Evolutionary conservation across 1,140 invertebrate species (phyloP).

Genomic region (Nomia melanderi): DNA sequence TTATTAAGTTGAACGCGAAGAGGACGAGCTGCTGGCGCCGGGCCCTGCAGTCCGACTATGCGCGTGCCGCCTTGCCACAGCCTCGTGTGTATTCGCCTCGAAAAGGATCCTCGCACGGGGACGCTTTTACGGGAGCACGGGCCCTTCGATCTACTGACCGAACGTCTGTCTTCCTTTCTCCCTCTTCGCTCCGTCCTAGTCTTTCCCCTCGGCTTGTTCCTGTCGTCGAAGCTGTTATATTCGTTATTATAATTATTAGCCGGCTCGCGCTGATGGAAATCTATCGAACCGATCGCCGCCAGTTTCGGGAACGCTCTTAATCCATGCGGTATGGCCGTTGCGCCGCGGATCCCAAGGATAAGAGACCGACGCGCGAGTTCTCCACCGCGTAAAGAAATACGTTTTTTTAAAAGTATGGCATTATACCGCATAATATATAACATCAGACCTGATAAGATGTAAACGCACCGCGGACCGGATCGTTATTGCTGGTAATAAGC

Average conservation of each 20-base stretch:
- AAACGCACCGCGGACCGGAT: slow-evolving; percentile 20
- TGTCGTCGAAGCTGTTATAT: slow-evolving; percentile 1
- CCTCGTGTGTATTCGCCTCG: background rate
- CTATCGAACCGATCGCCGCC: slow-evolving; percentile 9
- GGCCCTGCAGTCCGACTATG: background rate
- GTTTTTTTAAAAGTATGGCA: slow-evolving; percentile 31
- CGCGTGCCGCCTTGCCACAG: slow-evolving; percentile 1
- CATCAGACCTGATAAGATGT: slow-evolving; percentile 39
- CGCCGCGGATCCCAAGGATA: background rate
- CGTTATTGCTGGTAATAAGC: slow-evolving; percentile 51
- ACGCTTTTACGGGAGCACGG: slow-evolving; percentile 4
- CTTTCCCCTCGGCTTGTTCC: background rate
- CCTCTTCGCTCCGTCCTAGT: background rate
- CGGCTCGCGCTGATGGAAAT: slow-evolving; percentile 23
- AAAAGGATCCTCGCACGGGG: slow-evolving; percentile 10
- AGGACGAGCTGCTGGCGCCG: slow-evolving; percentile 1
- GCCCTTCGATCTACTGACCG: background rate
- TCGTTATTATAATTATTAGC: slow-evolving; percentile 29
- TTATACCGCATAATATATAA: slow-evolving; percentile 34
- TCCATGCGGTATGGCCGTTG: slow-evolving; percentile 1
- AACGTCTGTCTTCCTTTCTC: too few species aligned
- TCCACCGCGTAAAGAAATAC: slow-evolving; percentile 29
- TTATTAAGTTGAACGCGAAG: slow-evolving; percentile 32
- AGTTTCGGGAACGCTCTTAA: slow-evolving; percentile 34
- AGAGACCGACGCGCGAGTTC: background rate